Evolutionary conservation across 2,797 vertebrate species (phyloP), one percentile per base, ranked within the genome.

Genomic region (Furcifer pardalis): DNA sequence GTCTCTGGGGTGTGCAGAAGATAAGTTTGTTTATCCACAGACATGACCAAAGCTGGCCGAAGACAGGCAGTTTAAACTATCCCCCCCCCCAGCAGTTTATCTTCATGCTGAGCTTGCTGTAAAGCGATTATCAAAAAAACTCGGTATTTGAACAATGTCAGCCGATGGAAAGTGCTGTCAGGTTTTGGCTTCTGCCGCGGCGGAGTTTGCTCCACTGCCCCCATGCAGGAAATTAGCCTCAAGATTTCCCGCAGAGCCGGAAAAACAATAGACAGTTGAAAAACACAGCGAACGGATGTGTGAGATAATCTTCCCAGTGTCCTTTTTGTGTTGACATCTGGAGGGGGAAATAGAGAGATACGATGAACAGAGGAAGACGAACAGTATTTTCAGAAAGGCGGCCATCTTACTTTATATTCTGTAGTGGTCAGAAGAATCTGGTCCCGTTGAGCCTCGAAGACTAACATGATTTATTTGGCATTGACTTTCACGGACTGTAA

Each of bases 71-170:
- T 25, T 49, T 68, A 63, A 35, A 37, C 5, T 7, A 35, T 25
- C 69, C 9, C 8, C 56, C 13, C 5, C 0, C 6, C 9, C 9
- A 46, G 25, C 35, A 7, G 0, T 10, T 37, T 7, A 1, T 19
- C 75, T 88, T 74, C 80, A 62, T 10, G 0, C 52, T 10, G 86
- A 59, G 60, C 40, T 37, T 30, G 75, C 76, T 72, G 21, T 56
- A 65, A 78, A 82, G 80, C 73, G 75, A 78, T 78, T 74, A 56
- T 30, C 2, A 27, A 77, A 27, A 77, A n/a, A 63, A 44, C 27
- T 21, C 3, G 59, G 35, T 25, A 73, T 82, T 73, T 35, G 72
- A 73, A 72, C 2, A 10, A 40, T 35, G 32, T 65, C 30, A 3
- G 17, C 12, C 40, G 17, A 23, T 3, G 66, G 35, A 19, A 75